These are phyloP conservation scores for Mesorhabditis belari DNA, from an alignment of 2,888 invertebrate genomes.

Conservation along the genomic window DNA sequence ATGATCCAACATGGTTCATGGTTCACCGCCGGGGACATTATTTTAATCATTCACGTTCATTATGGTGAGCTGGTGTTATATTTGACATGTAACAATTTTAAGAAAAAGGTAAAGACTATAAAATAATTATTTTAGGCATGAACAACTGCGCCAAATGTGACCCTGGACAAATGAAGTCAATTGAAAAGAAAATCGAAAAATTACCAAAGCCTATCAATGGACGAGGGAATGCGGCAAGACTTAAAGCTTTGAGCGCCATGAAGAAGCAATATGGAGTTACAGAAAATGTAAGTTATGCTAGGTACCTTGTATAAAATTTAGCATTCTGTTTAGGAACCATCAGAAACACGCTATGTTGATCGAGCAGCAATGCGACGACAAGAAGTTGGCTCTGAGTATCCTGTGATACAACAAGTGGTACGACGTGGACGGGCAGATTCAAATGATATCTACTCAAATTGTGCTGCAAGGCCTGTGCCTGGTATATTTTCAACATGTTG, in stretches of 20 bases:
- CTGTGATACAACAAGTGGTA: conserved; percentile 2
- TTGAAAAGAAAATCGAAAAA: conserved; percentile 4
- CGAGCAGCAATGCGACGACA: conserved; percentile 23
- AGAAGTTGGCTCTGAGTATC: conserved; percentile 17
- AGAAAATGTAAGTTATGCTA: no score
- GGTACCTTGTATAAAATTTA: no score
- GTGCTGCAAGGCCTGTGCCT: conserved; percentile 31
- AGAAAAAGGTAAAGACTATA: neutral
- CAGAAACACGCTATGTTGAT: conserved; percentile 9
- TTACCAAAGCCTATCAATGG: conserved; percentile 11
- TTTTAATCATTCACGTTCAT: conserved; percentile 32
- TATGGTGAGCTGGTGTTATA: conserved; percentile 13
- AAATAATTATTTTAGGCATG: conserved; percentile 60
- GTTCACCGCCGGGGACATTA: conserved; percentile 20
- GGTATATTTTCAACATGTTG: conserved; percentile 5
- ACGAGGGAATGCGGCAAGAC: conserved; percentile 47
- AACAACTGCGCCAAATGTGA: conserved; percentile 89
- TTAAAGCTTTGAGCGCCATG: conserved; percentile 66
- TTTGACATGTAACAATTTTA: neutral
- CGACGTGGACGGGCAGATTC: neutral
- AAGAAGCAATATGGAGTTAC: conserved; percentile 68
- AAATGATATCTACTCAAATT: conserved; percentile 24
- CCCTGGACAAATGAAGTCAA: conserved; percentile 65
- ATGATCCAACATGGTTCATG: conserved; percentile 30
- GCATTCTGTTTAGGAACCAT: neutral